Evolutionary conservation across 1,140 invertebrate species (phyloP), one percentile per base, ranked within the genome.

Genomic region (Drosophila rhopaloa): DNA sequence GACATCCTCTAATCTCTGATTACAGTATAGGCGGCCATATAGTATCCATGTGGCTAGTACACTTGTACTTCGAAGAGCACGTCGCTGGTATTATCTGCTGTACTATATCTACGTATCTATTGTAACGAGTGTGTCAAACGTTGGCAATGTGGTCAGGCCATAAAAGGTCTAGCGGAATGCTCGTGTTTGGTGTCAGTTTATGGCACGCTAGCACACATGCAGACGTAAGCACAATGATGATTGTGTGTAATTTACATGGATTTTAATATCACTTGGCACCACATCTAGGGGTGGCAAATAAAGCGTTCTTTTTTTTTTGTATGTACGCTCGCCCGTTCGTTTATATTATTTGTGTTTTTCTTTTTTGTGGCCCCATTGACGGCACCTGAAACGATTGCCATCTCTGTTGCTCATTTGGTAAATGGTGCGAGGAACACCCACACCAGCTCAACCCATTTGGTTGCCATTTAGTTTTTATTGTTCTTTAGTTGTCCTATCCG

Each of bases 191-290:
- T 86, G 83, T 88, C 79, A 79, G 50, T 76, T 88, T 79, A 79
- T 76, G 82, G 65, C 82, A 85, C 43, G 70, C 57, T 54, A 29
- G 55, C 68, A 50, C 55, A 56, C 40, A 59, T 55, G 60, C 62
- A 43, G 60, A 76, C 55, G 53, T 66, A 68, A 67, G 67, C 67
- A 76, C 70, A 55, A 79, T 73, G 76, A 68, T 88, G 83, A 86
- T 88, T 86, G 83, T 76, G 76, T 79, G 83, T 88, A 86, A 88
- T 86, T 86, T 88, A 88, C 83, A 86, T 86, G 81, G 82, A 88
- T 86, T 86, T 88, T 88, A 77, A 86, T 86, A 83, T 59, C 70
- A 65, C 57, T 66, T 66, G 63, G 47, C 53, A 44, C 48, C 40
- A 60, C 57, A 75, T 50, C 46, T 48, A 19, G 65, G 65, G 61